Evolutionary conservation across 2,888 invertebrate genomes (phyloP), one percentile per base, ranked within the genome.

Genomic region (Dromius quadrimaculatus): DNA sequence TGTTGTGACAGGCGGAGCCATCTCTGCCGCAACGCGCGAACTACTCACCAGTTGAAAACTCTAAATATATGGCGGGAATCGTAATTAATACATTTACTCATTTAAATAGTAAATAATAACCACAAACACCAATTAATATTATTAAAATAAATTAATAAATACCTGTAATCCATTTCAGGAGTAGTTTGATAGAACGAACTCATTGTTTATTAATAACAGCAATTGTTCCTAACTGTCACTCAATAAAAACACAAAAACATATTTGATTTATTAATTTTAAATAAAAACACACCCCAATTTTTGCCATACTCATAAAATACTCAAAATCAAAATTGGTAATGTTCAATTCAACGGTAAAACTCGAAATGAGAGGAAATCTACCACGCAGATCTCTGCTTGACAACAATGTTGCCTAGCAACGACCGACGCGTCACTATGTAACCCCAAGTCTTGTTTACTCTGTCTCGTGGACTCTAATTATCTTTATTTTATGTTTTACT

Each of bases 371-470:
- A 65, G 71, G 64, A 64, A 43, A 71, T 54, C 50, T 71, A 76
- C 75, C 76, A 77, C 78, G 9, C 23, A 59, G 50, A 59, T 77
- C 74, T 75, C 76, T 75, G 78, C 79, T 78, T 80, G 80, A 79
- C 80, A 80, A 80, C 80, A 80, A 79, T 76, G 80, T 80, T 79
- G 78, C 80, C 75, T 79, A 76, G 80, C 79, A 79, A 80, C 80
- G 76, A 75, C 61, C 75, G 73, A 76, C 75, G 75, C 77, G 77
- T 76, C 76, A 73, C 72, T 72, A 73, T 75, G 71, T 71, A 71
- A 72, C 73, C 71, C 71, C 61, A 71, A 66, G 4, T 36, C 47
- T 34, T 45, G 61, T 59, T 59, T 38, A 34, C 38, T 38, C 59
- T 38, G 19, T 59, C 38, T 38, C 22, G 38, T 66, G 41, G 38